These are phyloP conservation scores for Epizoanthus stellaris DNA, from an alignment of 92 coral and sea anemone species.

Conservation along the genomic window DNA sequence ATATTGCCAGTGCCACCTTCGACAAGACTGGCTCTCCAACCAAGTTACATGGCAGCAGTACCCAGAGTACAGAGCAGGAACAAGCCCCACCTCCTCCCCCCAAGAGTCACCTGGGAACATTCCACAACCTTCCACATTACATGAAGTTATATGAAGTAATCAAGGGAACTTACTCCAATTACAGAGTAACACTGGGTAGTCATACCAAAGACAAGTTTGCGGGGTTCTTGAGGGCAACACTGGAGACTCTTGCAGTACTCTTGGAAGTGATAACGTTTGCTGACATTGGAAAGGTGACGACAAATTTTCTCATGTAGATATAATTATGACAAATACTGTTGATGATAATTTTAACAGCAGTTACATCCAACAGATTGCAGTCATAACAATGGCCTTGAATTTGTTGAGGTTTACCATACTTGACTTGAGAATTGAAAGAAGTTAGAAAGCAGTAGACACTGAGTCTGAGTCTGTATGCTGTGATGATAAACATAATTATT, in stretches of 20 bases:
- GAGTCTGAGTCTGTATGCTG: no score
- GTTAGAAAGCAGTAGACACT: no score
- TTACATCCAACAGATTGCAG: no score
- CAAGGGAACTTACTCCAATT: slow-evolving; percentile 86
- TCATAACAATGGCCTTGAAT: no score
- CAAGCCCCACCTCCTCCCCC: slow-evolving; percentile 74
- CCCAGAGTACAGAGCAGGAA: slow-evolving; percentile 65
- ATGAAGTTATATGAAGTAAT: slow-evolving; percentile 88
- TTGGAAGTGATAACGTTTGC: slow-evolving; percentile 87
- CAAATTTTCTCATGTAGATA: background rate
- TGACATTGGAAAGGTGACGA: slow-evolving; percentile 89
- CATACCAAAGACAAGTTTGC: slow-evolving; percentile 86
- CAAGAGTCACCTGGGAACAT: slow-evolving; percentile 82
- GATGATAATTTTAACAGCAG: background rate
- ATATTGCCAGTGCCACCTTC: slow-evolving; percentile 50
- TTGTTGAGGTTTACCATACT: no score
- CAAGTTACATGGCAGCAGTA: slow-evolving; percentile 72
- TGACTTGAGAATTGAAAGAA: no score
- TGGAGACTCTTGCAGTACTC: slow-evolving; percentile 79
- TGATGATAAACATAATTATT: no score
- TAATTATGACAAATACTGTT: background rate
- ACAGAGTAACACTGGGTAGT: slow-evolving; percentile 79
- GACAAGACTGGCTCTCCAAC: slow-evolving; percentile 69
- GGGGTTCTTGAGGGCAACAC: slow-evolving; percentile 67
- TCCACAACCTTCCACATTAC: slow-evolving; percentile 89